Evolutionary conservation across 2,888 invertebrate genomes (phyloP).

Genomic region (Drosophila niveifrons): DNA sequence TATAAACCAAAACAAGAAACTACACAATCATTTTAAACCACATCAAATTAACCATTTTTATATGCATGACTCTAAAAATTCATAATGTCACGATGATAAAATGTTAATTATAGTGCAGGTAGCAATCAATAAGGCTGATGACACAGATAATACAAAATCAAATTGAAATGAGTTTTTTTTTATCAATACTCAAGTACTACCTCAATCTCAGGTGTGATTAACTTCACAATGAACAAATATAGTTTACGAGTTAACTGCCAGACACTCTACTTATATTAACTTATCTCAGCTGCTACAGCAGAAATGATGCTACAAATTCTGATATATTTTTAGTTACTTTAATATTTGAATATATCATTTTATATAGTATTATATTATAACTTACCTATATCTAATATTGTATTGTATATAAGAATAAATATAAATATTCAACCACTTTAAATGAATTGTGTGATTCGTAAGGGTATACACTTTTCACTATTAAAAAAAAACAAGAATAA

Average conservation of each 20-base stretch:
- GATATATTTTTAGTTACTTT: too few relatives aligned
- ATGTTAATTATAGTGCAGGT: background rate
- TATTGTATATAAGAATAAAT: background rate
- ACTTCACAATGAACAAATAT: constrained; percentile 1
- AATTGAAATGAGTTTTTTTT: background rate
- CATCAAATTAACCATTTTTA: background rate
- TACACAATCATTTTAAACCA: too few relatives aligned
- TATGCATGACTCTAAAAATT: background rate
- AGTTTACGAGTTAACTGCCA: background rate
- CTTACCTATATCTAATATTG: too few relatives aligned
- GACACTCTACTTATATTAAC: background rate
- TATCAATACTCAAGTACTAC: constrained; percentile 19
- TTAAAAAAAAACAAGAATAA: background rate
- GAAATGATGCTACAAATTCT: background rate
- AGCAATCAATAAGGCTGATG: background rate
- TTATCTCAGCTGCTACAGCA: background rate
- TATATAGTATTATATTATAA: too few relatives aligned
- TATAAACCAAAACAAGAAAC: too few relatives aligned
- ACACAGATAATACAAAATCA: background rate
- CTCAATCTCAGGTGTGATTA: constrained; percentile 12
- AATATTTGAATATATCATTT: too few relatives aligned
- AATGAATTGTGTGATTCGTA: background rate
- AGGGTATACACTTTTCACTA: constrained; percentile 6
- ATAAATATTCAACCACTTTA: too few relatives aligned
- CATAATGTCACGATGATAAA: background rate